A percentile compares a stretch with the other conserved stretches of the same genome.
Conservation (phyloP, 2,113 vertebrate genomes). For the Strix aluco region DNA sequence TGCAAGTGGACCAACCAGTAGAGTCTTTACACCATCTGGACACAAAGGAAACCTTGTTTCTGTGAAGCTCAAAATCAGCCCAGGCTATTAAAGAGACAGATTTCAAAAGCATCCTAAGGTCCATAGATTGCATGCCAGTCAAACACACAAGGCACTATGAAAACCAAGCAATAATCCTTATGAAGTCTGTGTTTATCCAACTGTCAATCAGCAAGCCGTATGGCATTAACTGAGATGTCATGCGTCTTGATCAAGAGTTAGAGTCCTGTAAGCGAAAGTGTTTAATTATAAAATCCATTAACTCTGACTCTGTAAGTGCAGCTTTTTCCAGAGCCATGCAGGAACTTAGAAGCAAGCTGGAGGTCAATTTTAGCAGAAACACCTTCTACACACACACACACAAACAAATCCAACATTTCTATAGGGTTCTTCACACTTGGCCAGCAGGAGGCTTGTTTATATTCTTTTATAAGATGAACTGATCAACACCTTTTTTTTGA, state of each 20-base stretch:
- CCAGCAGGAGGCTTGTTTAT: background rate
- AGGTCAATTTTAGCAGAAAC: background rate
- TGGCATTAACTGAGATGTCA: background rate
- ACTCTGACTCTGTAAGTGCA: background rate
- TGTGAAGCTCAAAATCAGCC: background rate
- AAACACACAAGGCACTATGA: rapidly evolving
- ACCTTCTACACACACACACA: background rate
- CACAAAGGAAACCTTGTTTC: background rate
- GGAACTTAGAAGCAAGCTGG: background rate
- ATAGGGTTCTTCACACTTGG: background rate
- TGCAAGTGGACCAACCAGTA: background rate
- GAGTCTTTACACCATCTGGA: background rate
- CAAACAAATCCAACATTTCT: background rate
- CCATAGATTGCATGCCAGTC: background rate
- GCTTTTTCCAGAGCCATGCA: background rate
- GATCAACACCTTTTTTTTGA: background rate
- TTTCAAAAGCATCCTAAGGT: background rate
- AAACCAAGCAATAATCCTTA: background rate
- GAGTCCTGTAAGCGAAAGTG: background rate
- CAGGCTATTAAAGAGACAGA: background rate
- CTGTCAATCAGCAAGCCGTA: background rate
- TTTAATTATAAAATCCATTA: background rate
- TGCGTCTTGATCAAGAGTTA: background rate
- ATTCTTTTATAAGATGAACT: background rate
- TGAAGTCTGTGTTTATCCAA: background rate